phyloP scores from a whole-genome alignment of 2,888 invertebrate genomes.

The Mythimna pallens region DNA sequence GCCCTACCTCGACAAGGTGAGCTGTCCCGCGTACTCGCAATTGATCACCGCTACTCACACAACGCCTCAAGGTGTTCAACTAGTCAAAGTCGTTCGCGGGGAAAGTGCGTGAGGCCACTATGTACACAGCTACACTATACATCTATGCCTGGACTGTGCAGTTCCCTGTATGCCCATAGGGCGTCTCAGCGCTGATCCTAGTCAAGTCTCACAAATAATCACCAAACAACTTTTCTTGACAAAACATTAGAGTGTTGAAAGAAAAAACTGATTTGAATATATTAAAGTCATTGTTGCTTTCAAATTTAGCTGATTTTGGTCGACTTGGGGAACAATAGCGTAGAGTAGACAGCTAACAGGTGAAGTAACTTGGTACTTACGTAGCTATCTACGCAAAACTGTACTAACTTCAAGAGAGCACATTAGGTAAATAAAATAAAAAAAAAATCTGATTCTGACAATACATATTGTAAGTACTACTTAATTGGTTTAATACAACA shows the following conservation, averaged over 20 bases:
- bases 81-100: background rate
- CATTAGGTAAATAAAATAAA: too few species aligned
- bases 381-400: background rate
- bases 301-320: slow-evolving; percentile 15
- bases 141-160: background rate
- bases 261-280: slow-evolving; percentile 8
- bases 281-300: slow-evolving; percentile 29
- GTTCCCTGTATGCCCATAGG: background rate
- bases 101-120: slow-evolving; percentile 36
- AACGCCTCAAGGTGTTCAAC: slow-evolving; percentile 29
- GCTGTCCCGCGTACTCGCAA: background rate
- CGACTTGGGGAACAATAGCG: slow-evolving; percentile 20
- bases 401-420: too few species aligned
- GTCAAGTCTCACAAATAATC: background rate
- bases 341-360: background rate
- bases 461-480: too few species aligned
- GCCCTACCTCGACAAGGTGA: slow-evolving; percentile 96
- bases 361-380: background rate
- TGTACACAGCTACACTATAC: background rate
- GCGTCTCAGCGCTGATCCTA: background rate
- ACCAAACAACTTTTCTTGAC: background rate
- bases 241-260: slow-evolving; percentile 4
- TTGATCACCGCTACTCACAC: background rate
- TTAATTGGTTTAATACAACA: background rate
- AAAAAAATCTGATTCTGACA: too few species aligned